Conservation (phyloP, 2,113 vertebrate genomes). For the Coregonus clupeaformis region DNA sequence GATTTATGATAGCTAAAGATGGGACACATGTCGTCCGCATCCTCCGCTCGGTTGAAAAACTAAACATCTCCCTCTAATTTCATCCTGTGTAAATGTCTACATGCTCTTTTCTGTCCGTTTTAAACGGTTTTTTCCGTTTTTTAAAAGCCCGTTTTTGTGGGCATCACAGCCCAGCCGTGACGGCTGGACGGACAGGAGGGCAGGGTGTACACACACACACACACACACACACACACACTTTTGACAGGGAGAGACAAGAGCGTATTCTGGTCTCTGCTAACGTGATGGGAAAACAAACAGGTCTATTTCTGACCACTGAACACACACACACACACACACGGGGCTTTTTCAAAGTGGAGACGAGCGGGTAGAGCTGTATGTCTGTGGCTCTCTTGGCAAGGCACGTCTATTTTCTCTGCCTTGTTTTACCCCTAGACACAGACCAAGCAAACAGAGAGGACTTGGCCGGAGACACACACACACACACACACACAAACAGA, state of each 20-base stretch:
- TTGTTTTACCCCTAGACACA: no score
- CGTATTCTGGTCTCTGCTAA: not conserved
- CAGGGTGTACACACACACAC: not conserved
- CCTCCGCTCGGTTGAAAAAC: not conserved
- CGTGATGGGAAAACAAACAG: slow-evolving; percentile 1
- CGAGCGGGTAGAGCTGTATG: no score
- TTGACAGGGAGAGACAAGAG: not conserved
- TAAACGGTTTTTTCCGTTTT: no score
- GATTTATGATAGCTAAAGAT: not conserved
- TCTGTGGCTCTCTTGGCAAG: no score
- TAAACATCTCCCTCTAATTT: not conserved
- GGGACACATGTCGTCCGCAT: not conserved
- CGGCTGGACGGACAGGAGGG: not conserved
- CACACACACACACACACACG: no score
- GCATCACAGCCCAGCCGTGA: not conserved
- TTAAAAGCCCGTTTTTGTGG: not conserved
- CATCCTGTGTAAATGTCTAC: not conserved
- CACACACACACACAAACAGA: no score
- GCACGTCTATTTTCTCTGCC: no score
- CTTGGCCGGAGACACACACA: no score
- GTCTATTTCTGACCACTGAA: not conserved
- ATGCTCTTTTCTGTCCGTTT: not conserved
- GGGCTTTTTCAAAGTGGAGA: no score
- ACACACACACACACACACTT: no score
- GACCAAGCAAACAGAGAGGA: no score